Conservation (phyloP, 2,888 invertebrate species). For the Xanthostigma xanthostigma region DNA sequence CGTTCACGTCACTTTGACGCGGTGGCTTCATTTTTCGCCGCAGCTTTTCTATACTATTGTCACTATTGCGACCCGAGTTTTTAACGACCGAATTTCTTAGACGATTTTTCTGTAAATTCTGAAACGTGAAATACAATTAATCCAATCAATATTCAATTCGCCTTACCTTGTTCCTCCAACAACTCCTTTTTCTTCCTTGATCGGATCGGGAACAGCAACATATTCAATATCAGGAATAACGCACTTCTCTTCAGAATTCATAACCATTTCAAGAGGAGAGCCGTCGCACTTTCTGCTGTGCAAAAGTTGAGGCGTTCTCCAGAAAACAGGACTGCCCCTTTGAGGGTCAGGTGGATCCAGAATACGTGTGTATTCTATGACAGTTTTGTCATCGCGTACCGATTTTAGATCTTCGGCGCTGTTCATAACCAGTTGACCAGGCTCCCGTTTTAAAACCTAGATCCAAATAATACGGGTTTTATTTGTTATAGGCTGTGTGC, state of each 20-base stretch:
- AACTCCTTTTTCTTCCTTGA: conserved; percentile 20
- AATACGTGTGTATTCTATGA: not conserved
- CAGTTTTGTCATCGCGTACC: not conserved
- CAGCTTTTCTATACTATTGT: no score
- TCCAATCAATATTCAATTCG: no score
- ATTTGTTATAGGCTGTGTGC: no score
- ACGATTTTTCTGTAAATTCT: no score
- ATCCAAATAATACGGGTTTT: no score
- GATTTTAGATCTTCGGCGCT: not conserved
- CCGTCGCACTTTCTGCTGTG: not conserved
- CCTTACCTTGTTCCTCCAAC: conserved; percentile 17
- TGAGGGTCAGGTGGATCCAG: conserved; percentile 12
- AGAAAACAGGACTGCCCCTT: conserved; percentile 25
- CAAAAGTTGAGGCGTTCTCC: conserved; percentile 18
- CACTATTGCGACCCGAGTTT: no score
- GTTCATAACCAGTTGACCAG: not conserved
- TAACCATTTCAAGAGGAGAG: conserved; percentile 6
- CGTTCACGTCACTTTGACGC: no score
- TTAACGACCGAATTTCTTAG: no score
- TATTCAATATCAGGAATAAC: conserved; percentile 20
- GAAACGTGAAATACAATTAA: no score
- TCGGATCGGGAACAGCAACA: conserved; percentile 18
- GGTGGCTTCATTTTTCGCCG: no score
- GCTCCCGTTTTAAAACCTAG: not conserved
- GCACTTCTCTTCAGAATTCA: conserved; percentile 18